Evolutionary conservation across 2,888 invertebrate genomes (phyloP).

Genomic region (Cataglyphis cursor): DNA sequence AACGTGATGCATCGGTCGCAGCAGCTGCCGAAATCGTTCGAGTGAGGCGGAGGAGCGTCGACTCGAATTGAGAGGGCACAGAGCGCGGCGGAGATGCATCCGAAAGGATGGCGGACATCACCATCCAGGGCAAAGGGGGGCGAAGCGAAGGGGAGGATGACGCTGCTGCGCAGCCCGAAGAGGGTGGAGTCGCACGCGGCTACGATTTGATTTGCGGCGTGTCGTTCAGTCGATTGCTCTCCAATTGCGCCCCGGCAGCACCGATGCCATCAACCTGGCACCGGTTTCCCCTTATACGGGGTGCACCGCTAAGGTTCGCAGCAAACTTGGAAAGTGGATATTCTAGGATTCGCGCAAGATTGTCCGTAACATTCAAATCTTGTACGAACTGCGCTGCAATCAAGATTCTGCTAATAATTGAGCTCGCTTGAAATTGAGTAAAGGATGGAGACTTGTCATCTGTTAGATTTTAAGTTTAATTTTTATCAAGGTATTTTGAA

Average conservation of each 20-base stretch:
- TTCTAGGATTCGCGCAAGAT: not conserved
- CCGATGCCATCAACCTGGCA: constrained; percentile 79
- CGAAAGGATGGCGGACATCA: constrained; percentile 32
- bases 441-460: not conserved
- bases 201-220: constrained; percentile 85
- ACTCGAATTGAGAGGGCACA: constrained; percentile 78
- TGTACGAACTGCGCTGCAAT: not conserved
- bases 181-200: constrained; percentile 72
- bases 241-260: constrained; percentile 83
- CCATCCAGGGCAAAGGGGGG: constrained; percentile 20
- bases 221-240: constrained; percentile 86
- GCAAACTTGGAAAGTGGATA: not conserved
- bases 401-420: not conserved
- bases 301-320: constrained; percentile 29
- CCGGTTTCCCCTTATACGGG: constrained; percentile 59
- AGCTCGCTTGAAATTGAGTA: not conserved
- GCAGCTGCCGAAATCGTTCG: constrained; percentile 80
- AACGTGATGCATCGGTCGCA: constrained; percentile 78
- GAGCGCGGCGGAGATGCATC: constrained; percentile 51
- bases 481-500: not conserved
- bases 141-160: constrained; percentile 54
- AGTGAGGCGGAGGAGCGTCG: constrained; percentile 76
- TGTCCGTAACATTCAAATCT: not conserved
- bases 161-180: constrained; percentile 49
- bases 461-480: not conserved